Conservation (phyloP, 2,113 vertebrate species). For the Cromileptes altivelis region DNA sequence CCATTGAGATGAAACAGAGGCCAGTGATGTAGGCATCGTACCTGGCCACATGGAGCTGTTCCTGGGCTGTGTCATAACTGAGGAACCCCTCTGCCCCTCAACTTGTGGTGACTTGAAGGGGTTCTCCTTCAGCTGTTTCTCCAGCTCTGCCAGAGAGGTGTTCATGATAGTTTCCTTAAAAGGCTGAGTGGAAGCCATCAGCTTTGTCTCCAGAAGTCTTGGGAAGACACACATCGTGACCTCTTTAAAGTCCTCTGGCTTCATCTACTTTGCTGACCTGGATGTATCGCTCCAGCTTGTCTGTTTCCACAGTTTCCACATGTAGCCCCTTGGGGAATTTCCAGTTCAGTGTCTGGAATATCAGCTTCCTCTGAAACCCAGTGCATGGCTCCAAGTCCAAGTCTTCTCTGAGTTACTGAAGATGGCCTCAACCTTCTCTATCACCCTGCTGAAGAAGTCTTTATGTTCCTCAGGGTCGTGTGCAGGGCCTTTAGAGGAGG, state of each 20-base stretch:
- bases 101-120: constrained; percentile 95
- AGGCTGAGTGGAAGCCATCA: constrained; percentile 97
- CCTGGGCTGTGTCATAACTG: constrained; percentile 93
- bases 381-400: constrained; percentile 95
- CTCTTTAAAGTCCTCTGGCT: constrained; percentile 98
- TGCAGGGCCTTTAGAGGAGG: constrained; percentile 88
- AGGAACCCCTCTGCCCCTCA: constrained; percentile 93
- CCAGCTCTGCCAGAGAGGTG: constrained; percentile 96
- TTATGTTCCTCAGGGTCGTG: constrained; percentile 95
- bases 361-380: constrained; percentile 97
- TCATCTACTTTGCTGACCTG: constrained; percentile 95
- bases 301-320: constrained; percentile 95
- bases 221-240: constrained; percentile 96
- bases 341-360: constrained; percentile 98
- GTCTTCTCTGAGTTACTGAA: constrained; percentile 88
- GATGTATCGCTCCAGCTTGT: constrained; percentile 97
- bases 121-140: constrained; percentile 92
- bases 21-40: constrained; percentile 99
- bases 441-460: constrained; percentile 91
- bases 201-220: constrained; percentile 96
- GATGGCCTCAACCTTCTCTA: constrained; percentile 92
- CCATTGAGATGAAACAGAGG: constrained; percentile 98
- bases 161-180: constrained; percentile 98
- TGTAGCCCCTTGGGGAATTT: constrained; percentile 98
- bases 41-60: constrained; percentile 97